A percentile compares a stretch with the other conserved stretches of the same genome.
Evolutionary conservation across 2,888 invertebrate genomes (phyloP).

Genomic region (Tenthredo livida): DNA sequence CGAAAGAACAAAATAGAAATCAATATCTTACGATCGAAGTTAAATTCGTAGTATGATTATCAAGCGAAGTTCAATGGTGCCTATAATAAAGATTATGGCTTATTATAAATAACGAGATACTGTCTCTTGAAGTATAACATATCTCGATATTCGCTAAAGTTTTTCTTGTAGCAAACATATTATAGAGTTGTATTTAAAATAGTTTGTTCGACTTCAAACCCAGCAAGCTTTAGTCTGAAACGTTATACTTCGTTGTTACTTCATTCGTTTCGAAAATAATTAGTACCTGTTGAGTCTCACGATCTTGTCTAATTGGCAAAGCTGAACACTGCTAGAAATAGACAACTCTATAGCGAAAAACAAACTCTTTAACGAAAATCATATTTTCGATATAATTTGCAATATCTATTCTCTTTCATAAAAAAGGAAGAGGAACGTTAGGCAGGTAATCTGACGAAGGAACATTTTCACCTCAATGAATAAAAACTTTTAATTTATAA

Average conservation of each 20-base stretch:
- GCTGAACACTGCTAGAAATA: not conserved
- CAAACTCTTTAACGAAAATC: not conserved
- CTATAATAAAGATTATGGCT: not conserved
- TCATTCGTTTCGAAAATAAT: slow-evolving; percentile 3
- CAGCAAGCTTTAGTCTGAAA: not conserved
- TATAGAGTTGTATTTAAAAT: not conserved
- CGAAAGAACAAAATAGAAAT: not conserved
- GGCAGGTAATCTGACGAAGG: no score
- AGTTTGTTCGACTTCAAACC: not conserved
- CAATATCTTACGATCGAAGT: not conserved
- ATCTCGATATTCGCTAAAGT: not conserved
- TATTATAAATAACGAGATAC: not conserved
- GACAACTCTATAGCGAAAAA: not conserved
- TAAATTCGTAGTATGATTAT: not conserved
- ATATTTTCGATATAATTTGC: not conserved
- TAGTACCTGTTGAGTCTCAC: not conserved
- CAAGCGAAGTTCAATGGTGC: not conserved
- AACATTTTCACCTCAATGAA: not conserved
- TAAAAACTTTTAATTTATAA: not conserved
- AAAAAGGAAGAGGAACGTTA: not conserved
- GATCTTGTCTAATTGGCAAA: not conserved
- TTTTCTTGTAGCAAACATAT: not conserved
- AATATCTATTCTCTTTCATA: not conserved
- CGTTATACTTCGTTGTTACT: not conserved
- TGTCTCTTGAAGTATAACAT: not conserved